Evolutionary conservation across 2,888 invertebrate genomes (phyloP), one percentile per base, ranked within the genome.

Genomic region (Asteroscopus sphinx): DNA sequence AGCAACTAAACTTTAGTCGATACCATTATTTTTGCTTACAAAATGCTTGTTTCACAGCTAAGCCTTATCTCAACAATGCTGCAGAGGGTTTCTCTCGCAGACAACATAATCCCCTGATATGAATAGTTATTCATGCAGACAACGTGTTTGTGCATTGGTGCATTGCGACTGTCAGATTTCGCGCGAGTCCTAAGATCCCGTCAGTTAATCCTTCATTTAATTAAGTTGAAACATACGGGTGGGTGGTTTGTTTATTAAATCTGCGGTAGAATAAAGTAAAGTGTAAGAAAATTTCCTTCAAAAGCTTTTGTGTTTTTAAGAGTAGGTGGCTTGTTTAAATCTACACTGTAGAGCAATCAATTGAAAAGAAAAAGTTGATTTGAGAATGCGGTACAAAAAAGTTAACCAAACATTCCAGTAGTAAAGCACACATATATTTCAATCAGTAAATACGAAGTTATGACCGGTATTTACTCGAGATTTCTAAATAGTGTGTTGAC

Each of bases 161-260:
- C 49, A 56, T 28, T 44, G 36, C 12, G 36, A 28, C 17, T 48
- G 40, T 28, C 32, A 40, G 47, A 52, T 63, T 52, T 45, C 17
- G 12, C 44, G 28, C 41, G 21, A 17, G 4, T n/a, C 26, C 15
- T 17, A 32, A 51, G 47, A 62, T 28, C 7, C 46, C 33, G 37
- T 12, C 33, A 30, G 56, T 16, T 67, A 63, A 68, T 68, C 47
- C 52, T 49, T 53, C 33, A 45, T 63, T 48, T 68, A 57, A 48
- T 53, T 57, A 57, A 48, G 25, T 57, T 57, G 8, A 45, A 12
- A 28, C 15, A 25, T 42, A 8, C 9, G n/a, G 12, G 41, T 26
- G 7, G 15, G 0, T 15, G 9, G 15, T 6, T 16, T 36, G 9
- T 36, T 36, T n/a, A 15, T 3, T 13, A 15, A 35, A 8, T 1